Percentiles rank a stretch among this genome's conserved stretches.
Evolutionary conservation across 2,888 invertebrate genomes (phyloP).

Genomic region (Dendrolimus houi): DNA sequence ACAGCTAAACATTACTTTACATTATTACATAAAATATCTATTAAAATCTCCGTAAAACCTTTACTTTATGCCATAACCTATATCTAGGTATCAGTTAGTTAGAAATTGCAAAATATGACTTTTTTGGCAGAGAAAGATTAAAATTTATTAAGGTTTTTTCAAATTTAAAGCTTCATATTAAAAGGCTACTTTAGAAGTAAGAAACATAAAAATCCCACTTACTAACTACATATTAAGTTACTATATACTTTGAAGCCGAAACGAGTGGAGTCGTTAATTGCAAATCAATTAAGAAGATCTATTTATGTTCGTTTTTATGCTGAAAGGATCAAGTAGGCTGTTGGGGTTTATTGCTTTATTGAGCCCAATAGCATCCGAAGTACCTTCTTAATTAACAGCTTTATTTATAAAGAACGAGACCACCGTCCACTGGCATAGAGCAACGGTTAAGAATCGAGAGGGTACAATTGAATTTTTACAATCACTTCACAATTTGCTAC

Average conservation of each 20-base stretch:
- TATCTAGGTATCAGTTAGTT: too few relatives aligned
- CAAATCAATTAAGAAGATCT: slow-evolving; percentile 40
- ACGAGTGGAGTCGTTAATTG: slow-evolving; percentile 27
- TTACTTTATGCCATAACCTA: too few relatives aligned
- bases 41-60: too few relatives aligned
- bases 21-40: too few relatives aligned
- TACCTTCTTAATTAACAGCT: slow-evolving; percentile 62
- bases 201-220: too few relatives aligned
- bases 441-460: background rate
- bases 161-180: too few relatives aligned
- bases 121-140: too few relatives aligned
- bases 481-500: too few relatives aligned
- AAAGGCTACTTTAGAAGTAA: too few relatives aligned
- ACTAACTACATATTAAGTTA: background rate
- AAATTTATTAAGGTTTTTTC: too few relatives aligned
- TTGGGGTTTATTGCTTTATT: slow-evolving; percentile 59
- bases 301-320: slow-evolving; percentile 37
- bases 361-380: slow-evolving; percentile 50
- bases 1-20: too few relatives aligned
- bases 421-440: slow-evolving; percentile 40
- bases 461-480: background rate
- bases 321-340: slow-evolving; percentile 60
- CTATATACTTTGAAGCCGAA: background rate
- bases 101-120: too few relatives aligned
- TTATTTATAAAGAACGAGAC: slow-evolving; percentile 68